These are phyloP conservation scores for Sogatella furcifera DNA, from an alignment of 1,140 invertebrate species.

Conservation along the genomic window DNA sequence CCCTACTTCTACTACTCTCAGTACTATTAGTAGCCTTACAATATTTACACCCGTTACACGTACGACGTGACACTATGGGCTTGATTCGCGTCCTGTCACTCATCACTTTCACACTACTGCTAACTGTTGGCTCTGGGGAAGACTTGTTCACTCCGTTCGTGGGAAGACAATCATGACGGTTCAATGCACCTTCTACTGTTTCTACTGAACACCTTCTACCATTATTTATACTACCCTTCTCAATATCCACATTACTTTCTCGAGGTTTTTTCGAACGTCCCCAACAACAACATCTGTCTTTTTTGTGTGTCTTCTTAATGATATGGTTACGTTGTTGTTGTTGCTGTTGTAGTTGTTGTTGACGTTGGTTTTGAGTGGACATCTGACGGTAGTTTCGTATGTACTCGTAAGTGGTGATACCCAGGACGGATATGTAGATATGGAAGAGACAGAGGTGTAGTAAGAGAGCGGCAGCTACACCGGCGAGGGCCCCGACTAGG, in stretches of 20 bases:
- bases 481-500: slow-evolving; percentile 52
- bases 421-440: slow-evolving; percentile 72
- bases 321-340: background rate
- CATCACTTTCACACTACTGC: background rate
- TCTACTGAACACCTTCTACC: background rate
- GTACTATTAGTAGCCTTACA: background rate
- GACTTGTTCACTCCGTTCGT: background rate
- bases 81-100: slow-evolving; percentile 11
- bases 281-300: background rate
- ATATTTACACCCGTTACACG: background rate
- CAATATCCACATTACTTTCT: no score
- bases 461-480: slow-evolving; percentile 64
- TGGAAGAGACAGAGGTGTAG: slow-evolving; percentile 84
- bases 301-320: background rate
- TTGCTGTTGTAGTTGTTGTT: background rate
- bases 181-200: background rate
- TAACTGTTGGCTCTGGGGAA: background rate
- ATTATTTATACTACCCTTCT: background rate
- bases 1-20: background rate
- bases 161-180: background rate
- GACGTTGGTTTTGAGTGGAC: slow-evolving; percentile 1
- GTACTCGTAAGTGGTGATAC: slow-evolving; percentile 85
- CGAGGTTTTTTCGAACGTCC: no score
- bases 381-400: slow-evolving; percentile 46
- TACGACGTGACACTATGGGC: background rate